These are phyloP conservation scores for Nezara viridula DNA, from an alignment of 2,888 invertebrate genomes.

Conservation along the genomic window DNA sequence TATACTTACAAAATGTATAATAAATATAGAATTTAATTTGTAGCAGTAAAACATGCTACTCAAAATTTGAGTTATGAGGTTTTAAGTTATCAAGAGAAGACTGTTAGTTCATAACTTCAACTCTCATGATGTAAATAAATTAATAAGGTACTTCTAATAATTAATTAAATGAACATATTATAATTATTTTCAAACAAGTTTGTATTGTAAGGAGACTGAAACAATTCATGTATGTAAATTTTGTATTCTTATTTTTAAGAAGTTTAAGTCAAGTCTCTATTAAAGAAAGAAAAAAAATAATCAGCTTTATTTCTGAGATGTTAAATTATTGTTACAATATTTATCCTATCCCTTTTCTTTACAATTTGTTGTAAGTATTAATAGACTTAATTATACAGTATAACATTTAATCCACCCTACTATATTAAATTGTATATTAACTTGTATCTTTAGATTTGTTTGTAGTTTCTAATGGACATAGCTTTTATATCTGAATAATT, in stretches of 20 bases:
- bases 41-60: too few relatives aligned
- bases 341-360: neutral
- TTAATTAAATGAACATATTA: neutral
- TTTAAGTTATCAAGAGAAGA: neutral
- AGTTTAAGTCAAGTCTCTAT: neutral
- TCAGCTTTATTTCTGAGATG: neutral
- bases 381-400: too few relatives aligned
- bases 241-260: neutral
- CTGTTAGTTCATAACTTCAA: neutral
- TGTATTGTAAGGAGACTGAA: neutral
- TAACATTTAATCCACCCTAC: too few relatives aligned
- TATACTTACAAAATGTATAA: too few relatives aligned
- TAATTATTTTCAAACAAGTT: too few relatives aligned
- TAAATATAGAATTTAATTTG: too few relatives aligned
- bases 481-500: too few relatives aligned
- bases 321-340: neutral
- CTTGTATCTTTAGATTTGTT: too few relatives aligned
- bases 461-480: too few relatives aligned
- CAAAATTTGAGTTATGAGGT: neutral
- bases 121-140: neutral
- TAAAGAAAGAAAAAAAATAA: neutral
- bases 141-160: neutral
- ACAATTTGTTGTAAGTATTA: neutral
- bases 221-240: neutral
- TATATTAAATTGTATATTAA: too few relatives aligned